Base-by-base conservation (phyloP, 35 echinoderm and acorn worm species). In the Diadema setosum region DNA sequence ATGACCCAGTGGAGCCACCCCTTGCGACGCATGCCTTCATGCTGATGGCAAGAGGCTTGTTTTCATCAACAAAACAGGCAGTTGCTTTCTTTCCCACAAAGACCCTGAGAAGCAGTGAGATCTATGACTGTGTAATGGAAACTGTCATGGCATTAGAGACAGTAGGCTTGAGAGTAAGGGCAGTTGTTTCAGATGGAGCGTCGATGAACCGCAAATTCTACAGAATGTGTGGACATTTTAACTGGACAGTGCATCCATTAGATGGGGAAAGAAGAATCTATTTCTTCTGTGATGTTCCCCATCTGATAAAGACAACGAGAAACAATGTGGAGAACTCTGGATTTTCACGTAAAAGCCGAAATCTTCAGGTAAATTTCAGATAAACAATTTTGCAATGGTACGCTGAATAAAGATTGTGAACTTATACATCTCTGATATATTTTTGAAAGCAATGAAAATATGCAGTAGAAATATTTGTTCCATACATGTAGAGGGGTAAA, bases 311-410 rank as follows among this genome's bases (percentile, higher is more conserved):
- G 29, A 93, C 91, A 4, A 56, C 85, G 3, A 25, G 91, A 5
- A 93, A 93, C 32, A 88, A 88, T 24, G 46, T 50, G 85, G 91
- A 93, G 48, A 88, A 88, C 41, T 87, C 91, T 52, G 91, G 91
- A 1, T 82, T 86, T 39, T 65, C 82, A 44, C 42, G 60, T 20
- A 93, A 88, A 42, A 82, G 85, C 17, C 65, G 80, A 40, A 67
- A 87, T 26, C 23, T 93, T 1, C 29, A 48, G 3, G 91, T 88
- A 81, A 86, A 83, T 81, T 45, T 74, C n/a, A n/a, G n/a, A n/a
- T n/a, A n/a, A n/a, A n/a, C n/a, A n/a, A n/a, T n/a, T n/a, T n/a
- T n/a, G n/a, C n/a, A n/a, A n/a, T n/a, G n/a, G n/a, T n/a, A n/a
- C n/a, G n/a, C n/a, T n/a, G n/a, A n/a, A n/a, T n/a, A n/a, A n/a